phyloP scores from a whole-genome alignment of 2,888 invertebrate genomes.

The Eumacrocentrus americanus region DNA sequence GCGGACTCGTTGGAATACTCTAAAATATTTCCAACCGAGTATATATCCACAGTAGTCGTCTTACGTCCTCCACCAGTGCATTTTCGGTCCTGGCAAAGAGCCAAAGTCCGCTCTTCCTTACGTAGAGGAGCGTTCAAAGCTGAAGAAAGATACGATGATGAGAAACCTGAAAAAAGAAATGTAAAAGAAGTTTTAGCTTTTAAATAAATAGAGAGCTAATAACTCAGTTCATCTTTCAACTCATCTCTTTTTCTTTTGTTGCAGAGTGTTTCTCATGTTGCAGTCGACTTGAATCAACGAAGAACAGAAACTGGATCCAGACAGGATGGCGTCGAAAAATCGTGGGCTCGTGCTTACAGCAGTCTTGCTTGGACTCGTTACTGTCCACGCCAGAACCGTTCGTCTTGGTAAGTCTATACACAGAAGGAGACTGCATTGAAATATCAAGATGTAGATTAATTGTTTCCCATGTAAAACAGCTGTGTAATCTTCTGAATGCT shows the following conservation, averaged over 20 bases:
- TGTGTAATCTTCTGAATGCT: not conserved
- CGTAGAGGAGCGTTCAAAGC: not conserved
- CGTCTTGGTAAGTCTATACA: constrained; percentile 47
- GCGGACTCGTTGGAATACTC: constrained; percentile 5
- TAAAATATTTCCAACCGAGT: constrained; percentile 16
- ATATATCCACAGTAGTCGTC: constrained; percentile 7
- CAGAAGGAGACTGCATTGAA: no score
- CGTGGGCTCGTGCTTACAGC: constrained; percentile 43
- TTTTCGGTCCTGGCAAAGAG: constrained; percentile 23
- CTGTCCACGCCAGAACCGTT: constrained; percentile 43
- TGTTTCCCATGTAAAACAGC: not conserved
- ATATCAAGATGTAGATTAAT: not conserved
- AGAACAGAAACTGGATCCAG: constrained; percentile 31
- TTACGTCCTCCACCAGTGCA: constrained; percentile 21
- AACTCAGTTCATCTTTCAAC: constrained; percentile 14
- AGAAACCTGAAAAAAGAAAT: not conserved
- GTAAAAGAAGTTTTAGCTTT: not conserved
- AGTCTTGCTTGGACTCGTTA: constrained; percentile 46
- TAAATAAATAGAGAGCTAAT: constrained; percentile 25
- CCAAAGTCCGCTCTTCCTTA: constrained; percentile 14
- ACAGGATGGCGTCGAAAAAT: constrained; percentile 49
- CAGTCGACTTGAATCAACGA: constrained; percentile 38
- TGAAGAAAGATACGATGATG: not conserved
- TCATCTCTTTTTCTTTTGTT: constrained; percentile 28
- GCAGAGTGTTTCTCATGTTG: constrained; percentile 49